Percentiles rank a stretch among this genome's conserved stretches.
These are phyloP conservation scores for Brachionus manjavacas DNA, from an alignment of 1,140 invertebrate species.

Conservation along the genomic window DNA sequence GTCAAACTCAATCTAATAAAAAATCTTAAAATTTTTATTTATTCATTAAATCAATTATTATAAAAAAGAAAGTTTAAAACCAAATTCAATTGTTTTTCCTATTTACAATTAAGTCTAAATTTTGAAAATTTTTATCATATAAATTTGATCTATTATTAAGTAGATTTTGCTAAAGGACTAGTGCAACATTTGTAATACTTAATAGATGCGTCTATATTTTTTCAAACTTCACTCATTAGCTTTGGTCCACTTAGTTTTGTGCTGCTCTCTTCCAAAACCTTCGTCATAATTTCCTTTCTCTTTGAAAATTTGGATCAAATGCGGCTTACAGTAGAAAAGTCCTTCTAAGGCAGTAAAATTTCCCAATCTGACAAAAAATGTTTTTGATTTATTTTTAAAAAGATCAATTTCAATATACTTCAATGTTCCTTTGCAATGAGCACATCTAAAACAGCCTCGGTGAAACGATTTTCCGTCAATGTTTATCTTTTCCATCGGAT, in stretches of 20 bases:
- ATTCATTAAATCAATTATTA: not conserved
- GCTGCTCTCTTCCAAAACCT: slow-evolving; percentile 63
- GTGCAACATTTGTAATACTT: not conserved
- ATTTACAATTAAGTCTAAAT: not conserved
- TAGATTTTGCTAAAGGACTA: not conserved
- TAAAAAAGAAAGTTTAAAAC: not conserved
- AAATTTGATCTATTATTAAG: not conserved
- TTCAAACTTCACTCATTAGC: slow-evolving; percentile 2
- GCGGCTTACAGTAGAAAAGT: slow-evolving; percentile 70
- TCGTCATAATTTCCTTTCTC: slow-evolving; percentile 79
- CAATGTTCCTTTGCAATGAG: slow-evolving; percentile 64
- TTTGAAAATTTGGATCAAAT: slow-evolving; percentile 76
- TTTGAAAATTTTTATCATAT: not conserved
- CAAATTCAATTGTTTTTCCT: not conserved
- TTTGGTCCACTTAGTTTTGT: slow-evolving; percentile 57
- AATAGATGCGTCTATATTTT: not conserved
- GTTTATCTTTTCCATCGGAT: slow-evolving; percentile 74
- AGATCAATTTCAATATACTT: slow-evolving; percentile 43
- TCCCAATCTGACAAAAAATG: slow-evolving; percentile 64
- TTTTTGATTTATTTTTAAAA: not conserved
- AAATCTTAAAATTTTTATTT: not conserved
- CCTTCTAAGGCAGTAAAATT: slow-evolving; percentile 71
- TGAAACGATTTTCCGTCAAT: slow-evolving; percentile 71
- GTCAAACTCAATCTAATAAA: not conserved
- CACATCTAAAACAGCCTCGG: slow-evolving; percentile 73